phyloP scores from a whole-genome alignment of 2,888 invertebrate genomes.

The Alviniconcha strummeri region DNA sequence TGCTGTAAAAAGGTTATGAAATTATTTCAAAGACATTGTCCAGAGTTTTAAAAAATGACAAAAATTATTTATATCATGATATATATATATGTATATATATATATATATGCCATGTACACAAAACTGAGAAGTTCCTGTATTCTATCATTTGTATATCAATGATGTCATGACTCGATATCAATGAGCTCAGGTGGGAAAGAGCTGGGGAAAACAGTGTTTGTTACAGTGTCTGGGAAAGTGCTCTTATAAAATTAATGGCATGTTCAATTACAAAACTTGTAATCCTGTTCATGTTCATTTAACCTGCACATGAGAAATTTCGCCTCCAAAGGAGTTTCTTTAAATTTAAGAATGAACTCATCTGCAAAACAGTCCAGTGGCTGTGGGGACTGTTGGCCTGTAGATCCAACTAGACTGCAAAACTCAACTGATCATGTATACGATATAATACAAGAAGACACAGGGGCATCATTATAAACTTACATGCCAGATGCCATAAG shows the following conservation, averaged over 20 bases:
- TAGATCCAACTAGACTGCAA: no score
- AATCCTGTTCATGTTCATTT: background rate
- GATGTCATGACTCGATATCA: no score
- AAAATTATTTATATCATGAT: background rate
- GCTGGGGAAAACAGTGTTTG: no score
- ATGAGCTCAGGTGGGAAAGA: background rate
- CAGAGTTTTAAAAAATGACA: background rate
- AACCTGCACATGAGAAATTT: background rate
- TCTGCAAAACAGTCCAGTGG: no score
- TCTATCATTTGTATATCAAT: no score
- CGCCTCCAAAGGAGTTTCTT: background rate
- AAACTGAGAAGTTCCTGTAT: no score
- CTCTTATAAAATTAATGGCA: background rate
- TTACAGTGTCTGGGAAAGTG: background rate
- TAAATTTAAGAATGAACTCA: background rate
- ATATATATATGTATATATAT: background rate
- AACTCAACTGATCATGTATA: background rate
- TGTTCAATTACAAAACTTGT: background rate
- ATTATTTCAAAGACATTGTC: no score
- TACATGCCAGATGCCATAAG: conserved; percentile 25
- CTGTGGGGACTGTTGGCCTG: no score
- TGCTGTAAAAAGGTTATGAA: background rate
- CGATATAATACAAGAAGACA: background rate
- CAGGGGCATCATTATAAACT: background rate
- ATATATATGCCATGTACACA: no score